Conservation (phyloP, 2,888 invertebrate genomes). For the Papilio demoleus region DNA sequence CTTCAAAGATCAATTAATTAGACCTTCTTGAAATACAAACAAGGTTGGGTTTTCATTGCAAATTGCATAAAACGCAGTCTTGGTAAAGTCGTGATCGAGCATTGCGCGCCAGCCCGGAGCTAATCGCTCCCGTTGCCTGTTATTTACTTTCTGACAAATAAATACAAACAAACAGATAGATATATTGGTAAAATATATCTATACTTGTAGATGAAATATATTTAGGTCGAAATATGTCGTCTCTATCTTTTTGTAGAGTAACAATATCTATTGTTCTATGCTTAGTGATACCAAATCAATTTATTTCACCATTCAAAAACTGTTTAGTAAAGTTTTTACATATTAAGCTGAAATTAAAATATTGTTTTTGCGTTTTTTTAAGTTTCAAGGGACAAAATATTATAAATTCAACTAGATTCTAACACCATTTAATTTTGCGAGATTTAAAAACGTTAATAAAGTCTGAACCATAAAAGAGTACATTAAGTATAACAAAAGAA, state of each 20-base stretch:
- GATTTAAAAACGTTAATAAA: neutral
- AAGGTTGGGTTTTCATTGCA: constrained; percentile 51
- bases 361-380: too few species aligned
- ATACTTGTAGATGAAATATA: too few species aligned
- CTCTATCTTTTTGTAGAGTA: too few species aligned
- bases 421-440: neutral
- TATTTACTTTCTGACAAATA: constrained; percentile 53
- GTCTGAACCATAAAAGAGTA: constrained; percentile 6
- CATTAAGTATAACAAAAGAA: constrained; percentile 5
- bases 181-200: neutral
- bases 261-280: too few species aligned
- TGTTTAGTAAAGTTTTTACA: too few species aligned
- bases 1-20: constrained; percentile 41
- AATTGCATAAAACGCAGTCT: constrained; percentile 59
- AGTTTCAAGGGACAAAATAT: too few species aligned
- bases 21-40: constrained; percentile 45
- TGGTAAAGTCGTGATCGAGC: constrained; percentile 76
- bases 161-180: constrained; percentile 38
- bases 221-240: too few species aligned
- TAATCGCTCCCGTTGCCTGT: constrained; percentile 77
- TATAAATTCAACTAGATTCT: too few species aligned
- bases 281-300: too few species aligned
- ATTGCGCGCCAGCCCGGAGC: constrained; percentile 67
- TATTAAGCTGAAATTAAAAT: too few species aligned
- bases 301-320: too few species aligned